Base-by-base conservation (phyloP, 1,140 invertebrate species). In the Drosophila repleta region DNA sequence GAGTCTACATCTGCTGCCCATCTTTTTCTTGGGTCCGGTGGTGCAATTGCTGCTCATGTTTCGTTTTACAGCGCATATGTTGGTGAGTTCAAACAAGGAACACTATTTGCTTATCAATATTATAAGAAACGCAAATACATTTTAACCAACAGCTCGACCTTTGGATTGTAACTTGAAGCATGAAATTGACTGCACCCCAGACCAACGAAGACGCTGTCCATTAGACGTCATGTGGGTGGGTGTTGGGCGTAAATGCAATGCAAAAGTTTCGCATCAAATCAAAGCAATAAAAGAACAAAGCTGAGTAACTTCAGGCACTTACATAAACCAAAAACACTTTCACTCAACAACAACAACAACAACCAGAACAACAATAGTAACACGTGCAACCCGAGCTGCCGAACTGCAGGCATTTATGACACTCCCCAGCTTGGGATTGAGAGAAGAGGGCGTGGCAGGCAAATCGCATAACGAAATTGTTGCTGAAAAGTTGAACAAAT, bases 401-500 rank as follows among this genome's bases (percentile, higher is more conserved):
- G 87, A 87, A 78, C 77, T 81, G 82, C 81, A 77, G 82, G 74
- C 82, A 82, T 87, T 85, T 87, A 81, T 87, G 81, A 87, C 81
- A 81, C 48, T 10, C 46, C 46, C 49, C 46, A 20, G 17, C 1
- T 10, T 10, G 37, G 10, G 10, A 2, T 13, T 6, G 5, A 4
- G 39, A 15, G 39, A 17, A 0, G 39, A 15, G 39, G 56, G 37
- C 1, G 17, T 10, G 7, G 49, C 46, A 41, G 43, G 64, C 49
- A 84, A 85, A 81, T 84, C 82, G 77, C 63, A 78, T 87, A 87
- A 81, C 74, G 73, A 82, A 85, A 88, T 85, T 87, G 82, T 88
- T 85, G 81, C 69, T 85, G 82, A 85, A 85, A 87, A 87, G 82
- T 85, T 87, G 60, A 82, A 68, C 83, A 85, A 85, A 85, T 88